phyloP scores from a whole-genome alignment of 1,140 invertebrate genomes.

The Ceratosolen fusciceps region DNA sequence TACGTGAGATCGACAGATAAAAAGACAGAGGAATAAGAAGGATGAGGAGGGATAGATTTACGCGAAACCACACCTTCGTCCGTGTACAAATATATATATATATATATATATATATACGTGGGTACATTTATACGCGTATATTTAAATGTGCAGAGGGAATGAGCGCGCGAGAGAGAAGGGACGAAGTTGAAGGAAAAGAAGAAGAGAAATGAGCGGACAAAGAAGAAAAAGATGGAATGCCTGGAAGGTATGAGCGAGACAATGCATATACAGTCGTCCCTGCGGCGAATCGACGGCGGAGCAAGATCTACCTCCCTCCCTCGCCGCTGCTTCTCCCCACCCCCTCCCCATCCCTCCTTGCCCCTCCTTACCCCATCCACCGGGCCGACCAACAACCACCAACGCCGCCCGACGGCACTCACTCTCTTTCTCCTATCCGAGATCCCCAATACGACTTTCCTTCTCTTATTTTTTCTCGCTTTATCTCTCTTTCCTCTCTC shows the following conservation, averaged over 20 bases:
- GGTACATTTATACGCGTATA: too few species aligned
- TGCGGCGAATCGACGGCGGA: constrained; percentile 54
- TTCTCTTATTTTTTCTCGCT: constrained; percentile 32
- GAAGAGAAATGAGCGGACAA: constrained; percentile 34
- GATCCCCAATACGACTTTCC: neutral
- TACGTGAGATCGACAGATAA: neutral
- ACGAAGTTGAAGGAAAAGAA: constrained; percentile 21
- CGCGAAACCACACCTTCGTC: too few species aligned
- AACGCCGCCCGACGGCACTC: too few species aligned
- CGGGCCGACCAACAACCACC: too few species aligned
- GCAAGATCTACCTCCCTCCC: constrained; percentile 53
- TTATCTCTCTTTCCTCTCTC: constrained; percentile 11
- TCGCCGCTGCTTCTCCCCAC: constrained; percentile 28
- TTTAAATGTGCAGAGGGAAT: constrained; percentile 30
- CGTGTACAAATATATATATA: too few species aligned
- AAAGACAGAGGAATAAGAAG: neutral
- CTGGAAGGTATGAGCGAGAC: constrained; percentile 57
- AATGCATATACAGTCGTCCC: constrained; percentile 58
- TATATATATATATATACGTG: too few species aligned
- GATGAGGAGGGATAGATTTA: constrained; percentile 1
- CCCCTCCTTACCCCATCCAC: neutral
- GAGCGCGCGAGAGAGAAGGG: constrained; percentile 40
- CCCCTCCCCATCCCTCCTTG: neutral
- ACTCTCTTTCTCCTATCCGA: neutral
- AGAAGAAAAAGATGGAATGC: constrained; percentile 46